These are phyloP conservation scores for Poecilia wingei DNA, from an alignment of 2,797 vertebrate genomes.

Conservation along the genomic window DNA sequence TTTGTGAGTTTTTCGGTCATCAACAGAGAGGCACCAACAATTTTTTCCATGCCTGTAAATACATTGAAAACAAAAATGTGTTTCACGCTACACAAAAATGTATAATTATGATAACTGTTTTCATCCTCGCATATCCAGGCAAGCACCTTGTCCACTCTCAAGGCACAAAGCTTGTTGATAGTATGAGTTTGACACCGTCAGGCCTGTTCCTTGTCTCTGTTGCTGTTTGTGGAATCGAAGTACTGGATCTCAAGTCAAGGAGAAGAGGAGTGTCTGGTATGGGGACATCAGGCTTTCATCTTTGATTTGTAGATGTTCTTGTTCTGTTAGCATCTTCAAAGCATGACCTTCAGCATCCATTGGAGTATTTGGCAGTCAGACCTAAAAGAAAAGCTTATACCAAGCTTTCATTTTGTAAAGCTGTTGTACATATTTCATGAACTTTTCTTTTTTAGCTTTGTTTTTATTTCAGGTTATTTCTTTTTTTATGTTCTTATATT, in stretches of 20 bases:
- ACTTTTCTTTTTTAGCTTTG: no score
- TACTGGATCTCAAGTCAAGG: not conserved
- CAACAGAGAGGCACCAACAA: no score
- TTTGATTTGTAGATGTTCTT: not conserved
- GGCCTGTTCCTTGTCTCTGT: not conserved
- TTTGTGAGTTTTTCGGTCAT: no score
- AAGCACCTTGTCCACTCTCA: not conserved
- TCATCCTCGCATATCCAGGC: not conserved
- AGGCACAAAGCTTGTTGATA: not conserved
- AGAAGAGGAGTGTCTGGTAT: not conserved
- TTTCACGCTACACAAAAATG: not conserved
- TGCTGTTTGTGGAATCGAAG: not conserved
- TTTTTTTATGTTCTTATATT: no score
- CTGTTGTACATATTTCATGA: no score
- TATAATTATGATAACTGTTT: not conserved
- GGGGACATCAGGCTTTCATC: not conserved
- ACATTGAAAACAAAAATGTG: no score
- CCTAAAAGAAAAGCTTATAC: not conserved
- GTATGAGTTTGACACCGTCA: not conserved
- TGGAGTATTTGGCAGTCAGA: not conserved
- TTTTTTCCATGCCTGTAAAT: no score
- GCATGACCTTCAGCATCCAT: not conserved
- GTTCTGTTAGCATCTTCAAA: not conserved
- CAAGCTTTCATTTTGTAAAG: no score
- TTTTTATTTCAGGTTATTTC: no score